Percentiles rank a stretch among this genome's conserved stretches.
Conservation (phyloP, 2,888 invertebrate genomes). For the Pyrgus malvae region DNA sequence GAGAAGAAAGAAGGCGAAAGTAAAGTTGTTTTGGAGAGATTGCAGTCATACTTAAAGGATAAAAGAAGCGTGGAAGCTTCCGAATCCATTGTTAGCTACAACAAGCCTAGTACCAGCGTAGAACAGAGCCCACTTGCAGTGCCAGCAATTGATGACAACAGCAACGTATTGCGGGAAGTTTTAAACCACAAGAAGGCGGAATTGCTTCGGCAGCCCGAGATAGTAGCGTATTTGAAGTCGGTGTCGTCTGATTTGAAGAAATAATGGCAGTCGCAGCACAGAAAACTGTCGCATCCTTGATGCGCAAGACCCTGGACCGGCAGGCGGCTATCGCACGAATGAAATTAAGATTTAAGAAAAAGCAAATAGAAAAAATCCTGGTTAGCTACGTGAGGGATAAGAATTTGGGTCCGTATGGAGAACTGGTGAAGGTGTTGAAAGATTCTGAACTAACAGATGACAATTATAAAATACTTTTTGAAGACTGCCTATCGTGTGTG, state of each 20-base stretch:
- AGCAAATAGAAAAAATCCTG: slow-evolving; percentile 72
- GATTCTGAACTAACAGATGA: slow-evolving; percentile 66
- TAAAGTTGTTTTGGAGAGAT: slow-evolving; percentile 74
- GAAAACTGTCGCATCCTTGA: slow-evolving; percentile 67
- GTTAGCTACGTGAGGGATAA: slow-evolving; percentile 59
- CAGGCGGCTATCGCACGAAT: slow-evolving; percentile 62
- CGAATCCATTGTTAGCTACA: slow-evolving; percentile 54
- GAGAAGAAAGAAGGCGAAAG: slow-evolving; percentile 76
- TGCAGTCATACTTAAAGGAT: slow-evolving; percentile 75
- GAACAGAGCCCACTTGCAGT: slow-evolving; percentile 50
- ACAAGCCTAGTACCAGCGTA: slow-evolving; percentile 67
- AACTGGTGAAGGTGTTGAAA: slow-evolving; percentile 70
- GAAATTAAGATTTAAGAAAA: slow-evolving; percentile 65
- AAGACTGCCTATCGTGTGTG: slow-evolving; percentile 66
- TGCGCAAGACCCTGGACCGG: slow-evolving; percentile 68
- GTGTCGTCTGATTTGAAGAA: slow-evolving; percentile 69
- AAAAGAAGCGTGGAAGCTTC: slow-evolving; percentile 62
- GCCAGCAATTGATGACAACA: slow-evolving; percentile 57
- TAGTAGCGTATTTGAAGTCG: slow-evolving; percentile 65
- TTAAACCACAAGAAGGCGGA: slow-evolving; percentile 74
- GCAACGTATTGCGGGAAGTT: slow-evolving; percentile 68
- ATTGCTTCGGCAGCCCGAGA: slow-evolving; percentile 71
- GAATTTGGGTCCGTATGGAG: slow-evolving; percentile 64
- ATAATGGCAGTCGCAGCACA: slow-evolving; percentile 69
- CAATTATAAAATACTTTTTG: slow-evolving; percentile 63